phyloP scores from a whole-genome alignment of 2,113 vertebrate species.

The Otis tarda region DNA sequence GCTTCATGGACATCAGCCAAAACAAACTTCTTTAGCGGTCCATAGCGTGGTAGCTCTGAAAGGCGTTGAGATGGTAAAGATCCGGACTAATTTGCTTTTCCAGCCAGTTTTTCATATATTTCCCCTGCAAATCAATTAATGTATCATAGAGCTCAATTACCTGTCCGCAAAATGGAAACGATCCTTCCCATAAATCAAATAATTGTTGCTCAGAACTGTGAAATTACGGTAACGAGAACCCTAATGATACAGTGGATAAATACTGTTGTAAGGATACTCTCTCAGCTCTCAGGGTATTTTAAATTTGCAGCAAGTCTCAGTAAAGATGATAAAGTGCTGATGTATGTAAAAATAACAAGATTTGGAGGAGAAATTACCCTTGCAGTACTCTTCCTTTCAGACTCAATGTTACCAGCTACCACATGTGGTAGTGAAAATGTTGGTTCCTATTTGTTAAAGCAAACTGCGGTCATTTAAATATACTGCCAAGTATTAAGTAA shows the following conservation, averaged over 20 bases:
- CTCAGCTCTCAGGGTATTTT: neutral
- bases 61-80: neutral
- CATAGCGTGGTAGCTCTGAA: neutral
- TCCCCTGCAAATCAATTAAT: neutral
- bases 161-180: neutral
- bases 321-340: neutral
- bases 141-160: neutral
- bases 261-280: neutral
- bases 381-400: neutral
- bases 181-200: neutral
- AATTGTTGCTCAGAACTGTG: conserved; percentile 2
- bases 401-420: neutral
- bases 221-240: neutral
- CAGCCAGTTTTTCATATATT: neutral
- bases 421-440: neutral
- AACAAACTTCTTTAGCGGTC: neutral
- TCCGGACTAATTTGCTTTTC: neutral
- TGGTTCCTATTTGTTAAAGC: neutral
- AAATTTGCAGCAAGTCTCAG: neutral
- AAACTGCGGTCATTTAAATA: neutral
- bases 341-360: neutral
- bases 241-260: neutral
- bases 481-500: neutral
- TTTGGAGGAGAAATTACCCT: neutral
- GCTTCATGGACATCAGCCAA: neutral